Conservation (phyloP, 2,797 vertebrate species). For the Malacoraja senta region DNA sequence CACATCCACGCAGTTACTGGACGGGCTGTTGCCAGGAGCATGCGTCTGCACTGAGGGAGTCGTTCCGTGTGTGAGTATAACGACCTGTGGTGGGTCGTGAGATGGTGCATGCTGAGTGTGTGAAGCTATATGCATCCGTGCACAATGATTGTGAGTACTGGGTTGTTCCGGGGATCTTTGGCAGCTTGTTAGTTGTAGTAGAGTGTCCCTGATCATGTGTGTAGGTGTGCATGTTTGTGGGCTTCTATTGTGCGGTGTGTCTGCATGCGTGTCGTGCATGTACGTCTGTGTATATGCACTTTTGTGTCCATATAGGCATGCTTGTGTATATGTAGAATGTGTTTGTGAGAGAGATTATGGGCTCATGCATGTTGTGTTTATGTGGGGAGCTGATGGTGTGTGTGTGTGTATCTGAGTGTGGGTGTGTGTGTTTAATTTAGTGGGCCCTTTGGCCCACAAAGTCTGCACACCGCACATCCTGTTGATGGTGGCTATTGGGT, state of each 20-base stretch:
- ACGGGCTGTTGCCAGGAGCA: background rate
- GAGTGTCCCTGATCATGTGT: no score
- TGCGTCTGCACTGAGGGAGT: background rate
- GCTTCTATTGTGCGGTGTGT: no score
- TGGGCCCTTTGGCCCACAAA: no score
- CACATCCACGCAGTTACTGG: background rate
- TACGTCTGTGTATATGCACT: background rate
- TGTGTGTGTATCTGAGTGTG: background rate
- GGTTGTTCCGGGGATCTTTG: no score
- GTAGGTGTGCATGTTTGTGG: no score
- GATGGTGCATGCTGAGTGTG: background rate
- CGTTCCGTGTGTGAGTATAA: background rate
- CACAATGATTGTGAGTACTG: no score
- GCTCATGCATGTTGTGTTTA: background rate
- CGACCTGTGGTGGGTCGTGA: background rate
- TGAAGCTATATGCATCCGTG: background rate
- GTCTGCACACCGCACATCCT: no score
- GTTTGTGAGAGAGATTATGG: background rate
- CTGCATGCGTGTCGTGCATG: background rate
- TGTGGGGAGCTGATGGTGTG: background rate
- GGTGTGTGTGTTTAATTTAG: no score
- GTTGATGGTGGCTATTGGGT: no score
- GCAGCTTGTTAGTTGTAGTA: background rate
- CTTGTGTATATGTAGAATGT: background rate
- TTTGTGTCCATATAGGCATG: no score